Evolutionary conservation across 2,113 vertebrate species (phyloP), one percentile per base, ranked within the genome.

Genomic region (Clarias batrachus): DNA sequence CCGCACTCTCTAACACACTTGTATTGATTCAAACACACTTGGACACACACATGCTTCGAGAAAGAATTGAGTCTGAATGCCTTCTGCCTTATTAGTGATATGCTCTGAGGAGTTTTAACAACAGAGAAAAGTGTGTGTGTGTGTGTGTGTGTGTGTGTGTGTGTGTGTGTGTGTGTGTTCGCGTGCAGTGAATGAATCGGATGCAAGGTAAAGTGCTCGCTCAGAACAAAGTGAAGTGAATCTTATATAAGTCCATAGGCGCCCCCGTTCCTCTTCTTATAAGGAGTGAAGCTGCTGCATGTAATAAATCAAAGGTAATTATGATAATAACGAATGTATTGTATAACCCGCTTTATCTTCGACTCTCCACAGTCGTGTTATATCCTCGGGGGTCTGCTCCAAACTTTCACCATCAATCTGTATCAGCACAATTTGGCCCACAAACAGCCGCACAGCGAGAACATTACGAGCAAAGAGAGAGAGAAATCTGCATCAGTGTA

Each of bases 371-470:
- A 94, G 54, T 14, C 98, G 78, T 95, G 95, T 0, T 98, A 99
- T 88, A 95, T 94, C 92, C 94, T 99, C 0, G 97, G 98, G 30
- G 96, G 96, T 84, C 95, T 96, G 81, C 94, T 90, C 89, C 97
- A 98, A 80, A 97, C 97, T 0, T 97, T 95, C 74, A 92, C 94
- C 17, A 96, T 99, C 3, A 97, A 99, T 0, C 94, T 96, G 3
- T 96, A 99, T 85, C 97, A 97, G 92, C 95, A 96, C 41, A 99
- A 97, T 93, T 91, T 98, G 93, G 97, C 96, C 87, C 98, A 97
- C 0, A 97, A 98, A 25, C 97, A 96, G 93, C 1, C 0, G 97
- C 98, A n/a, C 97, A 96, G 93, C 1, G 93, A 99, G 0, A 98
- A 99, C 91, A 92, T 99, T 93, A 97, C 6, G 48, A 48, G 57